phyloP scores from a whole-genome alignment of 2,113 vertebrate genomes.

The Terrapene triunguis region DNA sequence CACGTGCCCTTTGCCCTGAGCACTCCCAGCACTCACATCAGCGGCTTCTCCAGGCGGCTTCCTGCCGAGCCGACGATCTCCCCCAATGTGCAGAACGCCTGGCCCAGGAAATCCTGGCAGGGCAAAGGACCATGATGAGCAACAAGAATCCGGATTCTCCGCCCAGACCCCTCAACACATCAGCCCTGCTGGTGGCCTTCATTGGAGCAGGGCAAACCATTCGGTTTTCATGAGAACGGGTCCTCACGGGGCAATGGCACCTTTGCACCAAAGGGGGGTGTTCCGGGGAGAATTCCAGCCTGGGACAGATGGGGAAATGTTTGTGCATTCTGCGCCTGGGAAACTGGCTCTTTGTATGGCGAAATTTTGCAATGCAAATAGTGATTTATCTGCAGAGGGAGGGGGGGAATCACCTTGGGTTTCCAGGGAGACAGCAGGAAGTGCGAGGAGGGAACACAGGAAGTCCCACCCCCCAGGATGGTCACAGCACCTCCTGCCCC shows the following conservation, averaged over 20 bases:
- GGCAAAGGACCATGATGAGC: not conserved
- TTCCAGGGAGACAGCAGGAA: not conserved
- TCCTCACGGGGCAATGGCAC: not conserved
- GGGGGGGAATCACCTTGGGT: not conserved
- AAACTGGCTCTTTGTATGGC: not conserved
- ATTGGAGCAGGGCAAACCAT: not conserved
- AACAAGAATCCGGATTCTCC: not conserved
- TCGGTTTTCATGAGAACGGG: not conserved
- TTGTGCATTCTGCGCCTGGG: not conserved
- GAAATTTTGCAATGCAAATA: not conserved
- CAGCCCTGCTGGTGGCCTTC: not conserved
- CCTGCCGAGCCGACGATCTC: slow-evolving; percentile 95
- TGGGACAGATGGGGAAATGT: not conserved
- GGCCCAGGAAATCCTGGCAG: slow-evolving; percentile 93
- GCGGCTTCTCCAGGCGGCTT: slow-evolving; percentile 93
- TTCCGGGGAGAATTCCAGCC: not conserved
- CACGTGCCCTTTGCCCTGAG: not conserved
- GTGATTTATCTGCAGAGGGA: not conserved
- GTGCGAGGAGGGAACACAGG: not conserved
- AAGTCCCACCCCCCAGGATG: not conserved
- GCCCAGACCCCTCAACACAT: no score
- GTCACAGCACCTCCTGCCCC: not conserved
- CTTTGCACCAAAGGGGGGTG: not conserved
- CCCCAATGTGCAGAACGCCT: slow-evolving; percentile 94
- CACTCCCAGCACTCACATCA: slow-evolving; percentile 85